phyloP scores from a whole-genome alignment of 2,888 invertebrate species.

The Buathra laborator region DNA sequence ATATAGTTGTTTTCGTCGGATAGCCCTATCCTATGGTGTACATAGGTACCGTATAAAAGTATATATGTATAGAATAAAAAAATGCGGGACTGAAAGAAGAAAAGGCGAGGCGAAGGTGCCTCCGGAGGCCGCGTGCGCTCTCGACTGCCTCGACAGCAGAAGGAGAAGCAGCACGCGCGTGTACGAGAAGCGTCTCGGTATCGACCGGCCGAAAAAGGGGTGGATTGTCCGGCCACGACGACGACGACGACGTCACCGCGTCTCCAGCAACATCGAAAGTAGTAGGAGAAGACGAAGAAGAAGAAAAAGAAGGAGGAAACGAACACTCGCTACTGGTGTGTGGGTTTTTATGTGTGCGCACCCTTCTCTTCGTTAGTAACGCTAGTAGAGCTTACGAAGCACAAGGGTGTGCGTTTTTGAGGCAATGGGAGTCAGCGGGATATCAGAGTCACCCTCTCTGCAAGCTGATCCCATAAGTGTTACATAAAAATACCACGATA shows the following conservation, averaged over 20 bases:
- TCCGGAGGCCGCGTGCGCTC: conserved; percentile 72
- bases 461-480: too few relatives aligned
- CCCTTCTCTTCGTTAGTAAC: neutral
- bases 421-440: conserved; percentile 14
- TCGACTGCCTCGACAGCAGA: conserved; percentile 70
- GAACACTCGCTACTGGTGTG: conserved; percentile 5
- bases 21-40: neutral
- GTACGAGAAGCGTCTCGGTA: conserved; percentile 77
- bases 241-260: conserved; percentile 67
- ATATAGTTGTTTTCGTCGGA: neutral
- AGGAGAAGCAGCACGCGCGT: conserved; percentile 77
- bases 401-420: neutral
- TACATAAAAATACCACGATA: too few relatives aligned
- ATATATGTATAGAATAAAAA: neutral
- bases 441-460: neutral
- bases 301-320: conserved; percentile 56
- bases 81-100: conserved; percentile 69
- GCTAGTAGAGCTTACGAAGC: conserved; percentile 12
- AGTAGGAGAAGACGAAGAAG: conserved; percentile 28
- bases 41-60: neutral
- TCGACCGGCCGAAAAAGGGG: conserved; percentile 83
- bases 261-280: conserved; percentile 58
- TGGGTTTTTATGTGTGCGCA: too few relatives aligned
- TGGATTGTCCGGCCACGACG: conserved; percentile 80
- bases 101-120: conserved; percentile 75